Evolutionary conservation across 2,888 invertebrate genomes (phyloP), one percentile per base, ranked within the genome.

Genomic region (Hydroisotoma schaefferi): DNA sequence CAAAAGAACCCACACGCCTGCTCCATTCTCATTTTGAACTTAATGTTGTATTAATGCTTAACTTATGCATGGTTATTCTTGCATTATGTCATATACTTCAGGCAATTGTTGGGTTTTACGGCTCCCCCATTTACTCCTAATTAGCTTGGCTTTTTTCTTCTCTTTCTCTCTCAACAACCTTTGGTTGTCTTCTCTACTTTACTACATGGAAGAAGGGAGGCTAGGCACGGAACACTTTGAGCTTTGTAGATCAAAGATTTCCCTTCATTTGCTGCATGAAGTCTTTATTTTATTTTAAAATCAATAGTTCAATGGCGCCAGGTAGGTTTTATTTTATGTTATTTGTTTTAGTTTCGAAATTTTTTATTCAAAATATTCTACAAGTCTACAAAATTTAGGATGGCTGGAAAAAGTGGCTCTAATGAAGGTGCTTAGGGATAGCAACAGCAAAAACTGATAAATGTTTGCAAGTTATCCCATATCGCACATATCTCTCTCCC

Each of bases 31-130:
- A 55, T 55, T 55, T 46, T 29, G 27, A 44, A 23, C 46, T 55
- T 46, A 52, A 52, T 55, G 51, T 8, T 25, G 49, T 60, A 56
- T 60, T 60, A 60, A 52, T 56, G 55, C 49, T 56, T 56, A 56
- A 60, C 28, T 60, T 55, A 51, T 60, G 56, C 55, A 60, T 60
- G 56, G 55, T 60, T 60, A 60, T 60, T 52, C 51, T 23, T 49
- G 52, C 60, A 60, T 60, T 60, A 60, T 60, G 60, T 60, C 60
- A 56, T 44, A 54, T 55, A 43, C n/a, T n/a, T 23, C 38, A 40
- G 51, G 59, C 59, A 55, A 59, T 59, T 59, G 44, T 33, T 43
- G 38, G 29, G 48, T 54, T 59, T 59, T 59, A 59, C 49, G 49
- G 51, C 49, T 43, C 55, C 51, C 55, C 40, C 55, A 55, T 55